phyloP scores from a whole-genome alignment of 2,797 vertebrate genomes.

The Coendou prehensilis region DNA sequence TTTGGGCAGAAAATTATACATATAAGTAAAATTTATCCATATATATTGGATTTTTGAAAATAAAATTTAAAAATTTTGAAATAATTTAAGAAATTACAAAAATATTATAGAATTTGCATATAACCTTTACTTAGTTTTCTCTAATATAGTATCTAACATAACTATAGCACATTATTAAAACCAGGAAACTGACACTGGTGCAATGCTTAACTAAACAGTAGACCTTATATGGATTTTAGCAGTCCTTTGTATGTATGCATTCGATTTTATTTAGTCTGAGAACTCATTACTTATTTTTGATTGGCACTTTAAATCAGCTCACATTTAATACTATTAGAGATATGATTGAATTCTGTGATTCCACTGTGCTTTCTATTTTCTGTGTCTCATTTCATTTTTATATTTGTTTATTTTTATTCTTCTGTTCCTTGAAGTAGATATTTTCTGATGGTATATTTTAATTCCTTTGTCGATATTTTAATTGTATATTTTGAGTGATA shows the following conservation, averaged over 20 bases:
- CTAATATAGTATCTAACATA: background rate
- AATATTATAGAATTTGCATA: background rate
- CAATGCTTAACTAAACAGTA: background rate
- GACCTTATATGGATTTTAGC: background rate
- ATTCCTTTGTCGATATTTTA: constrained; percentile 11
- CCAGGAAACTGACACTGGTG: background rate
- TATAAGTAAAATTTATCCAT: background rate
- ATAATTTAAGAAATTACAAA: constrained; percentile 47
- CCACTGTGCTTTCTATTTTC: background rate
- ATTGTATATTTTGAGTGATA: constrained; percentile 9
- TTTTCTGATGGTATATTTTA: background rate
- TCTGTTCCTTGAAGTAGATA: background rate
- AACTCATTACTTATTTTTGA: background rate
- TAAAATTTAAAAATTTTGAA: background rate
- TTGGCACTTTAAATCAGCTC: background rate
- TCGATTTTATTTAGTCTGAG: background rate
- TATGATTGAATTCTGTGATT: background rate
- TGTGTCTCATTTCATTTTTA: background rate
- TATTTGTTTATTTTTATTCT: background rate
- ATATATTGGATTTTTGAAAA: background rate
- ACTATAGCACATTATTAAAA: background rate
- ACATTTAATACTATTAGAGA: background rate
- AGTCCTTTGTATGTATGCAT: background rate
- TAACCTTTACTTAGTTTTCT: background rate
- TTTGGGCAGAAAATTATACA: constrained; percentile 20